phyloP scores from a whole-genome alignment of 2,113 vertebrate genomes.

The Apaloderma vittatum region DNA sequence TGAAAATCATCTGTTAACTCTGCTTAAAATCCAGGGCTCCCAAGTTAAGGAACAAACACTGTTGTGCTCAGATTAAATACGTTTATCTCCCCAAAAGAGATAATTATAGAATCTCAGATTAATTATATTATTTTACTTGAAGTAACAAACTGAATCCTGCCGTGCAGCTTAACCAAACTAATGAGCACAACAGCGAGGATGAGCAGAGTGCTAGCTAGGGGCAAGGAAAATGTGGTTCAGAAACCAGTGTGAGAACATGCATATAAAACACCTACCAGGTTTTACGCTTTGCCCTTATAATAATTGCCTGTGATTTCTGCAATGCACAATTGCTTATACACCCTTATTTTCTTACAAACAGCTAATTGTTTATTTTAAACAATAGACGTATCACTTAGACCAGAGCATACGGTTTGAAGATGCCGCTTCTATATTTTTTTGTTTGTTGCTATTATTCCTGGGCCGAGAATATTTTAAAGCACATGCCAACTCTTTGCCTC shows the following conservation, averaged over 20 bases:
- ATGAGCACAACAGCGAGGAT: conserved; percentile 52
- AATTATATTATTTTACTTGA: conserved; percentile 56
- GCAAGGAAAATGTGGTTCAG: conserved; percentile 52
- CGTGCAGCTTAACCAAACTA: conserved; percentile 50
- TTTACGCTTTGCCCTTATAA: background rate
- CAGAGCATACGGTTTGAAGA: background rate
- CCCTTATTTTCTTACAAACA: background rate
- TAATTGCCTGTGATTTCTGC: background rate
- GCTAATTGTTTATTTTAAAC: background rate
- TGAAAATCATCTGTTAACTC: conserved; percentile 3
- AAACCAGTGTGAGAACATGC: conserved; percentile 60
- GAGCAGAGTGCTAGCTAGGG: background rate
- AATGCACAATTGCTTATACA: background rate
- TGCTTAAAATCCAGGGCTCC: background rate
- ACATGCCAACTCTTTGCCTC: background rate
- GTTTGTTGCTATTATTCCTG: conserved; percentile 9
- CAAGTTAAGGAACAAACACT: background rate
- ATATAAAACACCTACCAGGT: conserved; percentile 32
- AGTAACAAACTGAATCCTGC: conserved; percentile 52
- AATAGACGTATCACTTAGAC: background rate
- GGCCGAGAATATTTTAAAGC: conserved; percentile 49
- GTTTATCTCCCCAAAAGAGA: background rate
- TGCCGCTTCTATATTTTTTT: background rate
- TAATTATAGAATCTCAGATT: conserved; percentile 4
- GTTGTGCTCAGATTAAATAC: background rate